phyloP scores from a whole-genome alignment of 37 sponge, comb jelly and placozoan genomes.

The Theonella swinhoei region DNA sequence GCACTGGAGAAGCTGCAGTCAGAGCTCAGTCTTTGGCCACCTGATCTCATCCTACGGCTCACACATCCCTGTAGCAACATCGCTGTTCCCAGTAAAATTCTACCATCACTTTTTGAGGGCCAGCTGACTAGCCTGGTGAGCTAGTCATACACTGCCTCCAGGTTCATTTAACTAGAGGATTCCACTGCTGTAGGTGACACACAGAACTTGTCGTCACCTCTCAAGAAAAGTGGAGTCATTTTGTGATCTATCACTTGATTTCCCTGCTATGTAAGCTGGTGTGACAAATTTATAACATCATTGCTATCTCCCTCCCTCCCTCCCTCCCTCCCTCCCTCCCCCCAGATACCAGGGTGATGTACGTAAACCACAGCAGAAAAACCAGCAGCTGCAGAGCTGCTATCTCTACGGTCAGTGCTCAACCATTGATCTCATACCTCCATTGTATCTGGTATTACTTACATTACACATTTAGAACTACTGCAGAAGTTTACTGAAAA shows the following conservation, averaged over 20 bases:
- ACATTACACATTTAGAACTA: slow-evolving; percentile 11
- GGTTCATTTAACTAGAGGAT: background rate
- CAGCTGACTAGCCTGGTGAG: slow-evolving; percentile 54
- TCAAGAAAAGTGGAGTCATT: slow-evolving; percentile 59
- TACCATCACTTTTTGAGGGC: slow-evolving; percentile 75
- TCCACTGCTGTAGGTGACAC: slow-evolving; percentile 33
- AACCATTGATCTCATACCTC: background rate
- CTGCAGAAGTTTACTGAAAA: slow-evolving; percentile 43
- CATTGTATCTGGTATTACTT: background rate
- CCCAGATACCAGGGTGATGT: slow-evolving; percentile 10
- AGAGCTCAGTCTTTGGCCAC: slow-evolving; percentile 58
- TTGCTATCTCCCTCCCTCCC: background rate
- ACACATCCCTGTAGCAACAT: background rate
- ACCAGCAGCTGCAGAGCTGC: background rate
- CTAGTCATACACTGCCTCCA: background rate
- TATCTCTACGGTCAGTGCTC: background rate
- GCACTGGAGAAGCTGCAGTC: slow-evolving; percentile 53
- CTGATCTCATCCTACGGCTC: background rate
- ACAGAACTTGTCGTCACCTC: slow-evolving; percentile 51
- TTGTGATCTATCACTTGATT: slow-evolving; percentile 78
- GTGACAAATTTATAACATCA: background rate
- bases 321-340: background rate
- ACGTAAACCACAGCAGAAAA: background rate
- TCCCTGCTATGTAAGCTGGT: slow-evolving; percentile 38
- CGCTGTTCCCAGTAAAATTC: slow-evolving; percentile 29